Evolutionary conservation across 2,888 invertebrate species (phyloP).

Genomic region (Lasioglossum morio): DNA sequence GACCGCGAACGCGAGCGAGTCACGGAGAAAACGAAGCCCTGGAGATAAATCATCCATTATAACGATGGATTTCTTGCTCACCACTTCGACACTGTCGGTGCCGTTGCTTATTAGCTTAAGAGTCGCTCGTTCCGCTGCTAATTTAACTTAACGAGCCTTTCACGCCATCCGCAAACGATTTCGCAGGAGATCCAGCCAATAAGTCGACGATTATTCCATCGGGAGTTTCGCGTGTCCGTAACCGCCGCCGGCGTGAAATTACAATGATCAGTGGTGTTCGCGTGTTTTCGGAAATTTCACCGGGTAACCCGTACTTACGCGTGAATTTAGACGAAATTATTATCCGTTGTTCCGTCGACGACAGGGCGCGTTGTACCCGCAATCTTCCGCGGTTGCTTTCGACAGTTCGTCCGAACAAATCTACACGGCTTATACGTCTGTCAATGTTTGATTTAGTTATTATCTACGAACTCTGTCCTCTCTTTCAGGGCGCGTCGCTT

Average conservation of each 20-base stretch:
- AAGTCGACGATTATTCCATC: slow-evolving; percentile 64
- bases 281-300: slow-evolving; percentile 31
- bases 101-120: slow-evolving; percentile 75
- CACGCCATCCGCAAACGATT: slow-evolving; percentile 65
- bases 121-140: slow-evolving; percentile 70
- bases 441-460: slow-evolving; percentile 60
- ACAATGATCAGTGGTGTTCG: slow-evolving; percentile 35
- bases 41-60: slow-evolving; percentile 60
- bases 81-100: slow-evolving; percentile 75
- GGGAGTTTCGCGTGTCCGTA: slow-evolving; percentile 40
- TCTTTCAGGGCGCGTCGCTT: slow-evolving; percentile 36
- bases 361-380: slow-evolving; percentile 21
- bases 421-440: slow-evolving; percentile 43
- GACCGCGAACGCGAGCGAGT: slow-evolving; percentile 3
- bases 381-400: slow-evolving; percentile 36
- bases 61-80: slow-evolving; percentile 66
- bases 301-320: not conserved
- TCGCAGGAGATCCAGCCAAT: slow-evolving; percentile 70
- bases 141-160: slow-evolving; percentile 77
- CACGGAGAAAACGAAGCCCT: not conserved
- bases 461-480: slow-evolving; percentile 43
- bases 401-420: slow-evolving; percentile 25
- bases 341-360: not conserved
- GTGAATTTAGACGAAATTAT: not conserved
- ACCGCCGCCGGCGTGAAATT: slow-evolving; percentile 10